Evolutionary conservation across 2,113 vertebrate species (phyloP).

Genomic region (Amphiprion ocellaris): DNA sequence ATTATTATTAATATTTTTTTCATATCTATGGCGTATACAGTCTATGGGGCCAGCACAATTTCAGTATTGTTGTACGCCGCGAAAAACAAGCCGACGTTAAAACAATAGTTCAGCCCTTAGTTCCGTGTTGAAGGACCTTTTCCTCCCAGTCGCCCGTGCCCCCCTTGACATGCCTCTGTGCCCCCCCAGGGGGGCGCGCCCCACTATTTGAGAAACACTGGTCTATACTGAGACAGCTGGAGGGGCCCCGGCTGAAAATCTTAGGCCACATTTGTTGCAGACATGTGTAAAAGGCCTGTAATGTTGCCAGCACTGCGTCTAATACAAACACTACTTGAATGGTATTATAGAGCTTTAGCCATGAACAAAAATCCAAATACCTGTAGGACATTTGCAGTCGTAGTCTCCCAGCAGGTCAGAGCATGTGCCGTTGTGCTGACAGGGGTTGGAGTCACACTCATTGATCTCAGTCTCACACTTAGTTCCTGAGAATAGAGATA

Average conservation of each 20-base stretch:
- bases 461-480: constrained; percentile 83
- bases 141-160: no score
- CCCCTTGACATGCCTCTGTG: no score
- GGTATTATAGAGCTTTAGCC: constrained; percentile 7
- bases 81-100: no score
- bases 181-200: no score
- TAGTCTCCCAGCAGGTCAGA: constrained; percentile 77
- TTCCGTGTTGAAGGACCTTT: no score
- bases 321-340: constrained; percentile 26
- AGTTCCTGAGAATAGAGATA: constrained; percentile 72
- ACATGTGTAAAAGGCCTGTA: constrained; percentile 19
- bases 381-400: constrained; percentile 84
- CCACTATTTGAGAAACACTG: neutral
- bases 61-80: no score
- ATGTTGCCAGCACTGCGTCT: constrained; percentile 11
- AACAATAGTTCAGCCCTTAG: no score
- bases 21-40: no score
- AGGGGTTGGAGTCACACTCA: constrained; percentile 82
- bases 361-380: constrained; percentile 69
- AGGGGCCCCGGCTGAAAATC: constrained; percentile 31
- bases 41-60: no score
- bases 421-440: constrained; percentile 86
- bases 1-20: no score
- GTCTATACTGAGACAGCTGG: constrained; percentile 14
- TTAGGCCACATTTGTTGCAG: constrained; percentile 5